Base-by-base conservation (phyloP, 2,797 vertebrate genomes). In the Lacerta bilineata region DNA sequence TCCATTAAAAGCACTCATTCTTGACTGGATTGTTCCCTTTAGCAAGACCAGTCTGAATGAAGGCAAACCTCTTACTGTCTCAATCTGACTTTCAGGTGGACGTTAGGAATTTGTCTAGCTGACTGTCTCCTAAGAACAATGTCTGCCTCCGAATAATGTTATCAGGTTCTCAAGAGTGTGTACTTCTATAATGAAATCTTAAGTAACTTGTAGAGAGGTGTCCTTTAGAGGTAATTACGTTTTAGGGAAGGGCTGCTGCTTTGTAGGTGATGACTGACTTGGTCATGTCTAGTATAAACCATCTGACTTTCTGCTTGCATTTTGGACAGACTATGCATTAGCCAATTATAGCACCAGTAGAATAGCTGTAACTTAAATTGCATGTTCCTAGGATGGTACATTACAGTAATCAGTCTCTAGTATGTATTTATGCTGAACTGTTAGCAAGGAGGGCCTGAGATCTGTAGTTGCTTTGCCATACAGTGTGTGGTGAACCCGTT, bases 241-340 rank as follows among this genome's bases (percentile, higher is more conserved):
- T 74, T 88, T 88, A 83, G 82, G 55, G 50, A 36, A 50, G 3
- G 50, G 72, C 33, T 68, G 25, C 43, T 69, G 80, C 74, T 69
- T 8, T 5, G 27, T 66, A 46, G n/a, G n/a, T 50, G 29, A 66
- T 76, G 84, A 72, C 36, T 75, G 41, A 74, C 11, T 61, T 50
- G 43, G 27, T 27, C 64, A 43, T 59, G 23, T 68, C 76, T 68
- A 3, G 33, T 83, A 27, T 23, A 27, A 20, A 61, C 78, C 55
- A 64, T 25, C 39, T 68, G 75, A 10, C 84, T 78, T 78, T 61
- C 33, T 55, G 6, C 2, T 77, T 78, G 10, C 41, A 25, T 78
- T 78, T 78, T 78, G 36, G 61, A 33, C 20, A 20, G 7, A 33
- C 6, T 5, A 23, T 68, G 64, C 29, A 77, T 43, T 68, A 39